phyloP scores from a whole-genome alignment of 1,140 invertebrate genomes.

The Drosophila watanabei region DNA sequence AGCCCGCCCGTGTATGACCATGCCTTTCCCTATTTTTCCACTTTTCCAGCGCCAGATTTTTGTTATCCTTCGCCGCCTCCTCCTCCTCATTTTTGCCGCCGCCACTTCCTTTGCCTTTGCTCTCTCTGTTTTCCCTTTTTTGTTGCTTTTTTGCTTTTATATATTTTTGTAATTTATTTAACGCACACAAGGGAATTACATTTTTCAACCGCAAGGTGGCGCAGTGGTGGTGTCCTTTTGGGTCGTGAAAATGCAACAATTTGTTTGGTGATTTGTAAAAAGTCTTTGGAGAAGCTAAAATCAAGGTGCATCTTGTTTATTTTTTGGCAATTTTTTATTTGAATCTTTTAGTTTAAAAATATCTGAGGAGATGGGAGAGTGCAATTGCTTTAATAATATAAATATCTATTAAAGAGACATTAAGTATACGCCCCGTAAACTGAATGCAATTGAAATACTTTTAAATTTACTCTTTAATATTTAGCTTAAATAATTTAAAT shows the following conservation, averaged over 20 bases:
- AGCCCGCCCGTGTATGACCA: constrained; percentile 7
- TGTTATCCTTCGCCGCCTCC: constrained; percentile 25
- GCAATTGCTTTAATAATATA: not conserved
- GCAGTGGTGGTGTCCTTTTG: not conserved
- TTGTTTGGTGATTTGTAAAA: not conserved
- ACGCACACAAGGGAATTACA: not conserved
- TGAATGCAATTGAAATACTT: not conserved
- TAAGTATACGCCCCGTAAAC: constrained; percentile 21
- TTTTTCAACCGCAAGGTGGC: constrained; percentile 5
- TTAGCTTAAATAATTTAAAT: not conserved
- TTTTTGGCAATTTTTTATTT: not conserved
- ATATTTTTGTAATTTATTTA: constrained; percentile 45
- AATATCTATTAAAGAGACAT: constrained; percentile 7
- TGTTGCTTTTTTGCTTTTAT: not conserved
- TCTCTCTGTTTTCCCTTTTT: constrained; percentile 8
- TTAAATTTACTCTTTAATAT: not conserved
- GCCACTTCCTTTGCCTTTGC: constrained; percentile 8
- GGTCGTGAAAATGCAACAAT: constrained; percentile 22
- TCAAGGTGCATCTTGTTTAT: not conserved
- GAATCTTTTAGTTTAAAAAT: not conserved
- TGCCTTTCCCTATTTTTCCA: constrained; percentile 16
- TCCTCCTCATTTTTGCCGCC: constrained; percentile 1
- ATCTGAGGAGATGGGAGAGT: not conserved
- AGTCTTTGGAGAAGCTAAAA: not conserved
- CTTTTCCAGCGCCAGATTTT: constrained; percentile 35